Base-by-base conservation (phyloP, 2,888 invertebrate genomes). In the Drosophila niveifrons region DNA sequence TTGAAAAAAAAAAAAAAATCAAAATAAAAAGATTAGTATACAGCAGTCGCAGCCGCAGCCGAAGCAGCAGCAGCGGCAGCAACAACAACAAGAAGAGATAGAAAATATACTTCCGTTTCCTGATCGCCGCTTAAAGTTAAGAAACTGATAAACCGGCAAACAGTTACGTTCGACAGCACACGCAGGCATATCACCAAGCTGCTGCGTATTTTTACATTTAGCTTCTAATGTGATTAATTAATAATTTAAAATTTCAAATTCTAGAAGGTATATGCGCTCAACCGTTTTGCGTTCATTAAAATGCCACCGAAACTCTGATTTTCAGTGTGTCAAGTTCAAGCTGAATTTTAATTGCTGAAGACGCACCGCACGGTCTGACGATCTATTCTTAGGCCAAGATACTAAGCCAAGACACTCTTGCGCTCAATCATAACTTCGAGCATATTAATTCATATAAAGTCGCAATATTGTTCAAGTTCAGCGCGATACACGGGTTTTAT, bases 271-370 rank as follows among this genome's bases (percentile, higher is more conserved):
- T 31, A 15, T 41, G 36, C 50, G 36, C 39, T 62, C 18, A 39
- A 23, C 53, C 17, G 23, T 34, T 55, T 43, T 34, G 13, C 47
- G 18, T 51, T 48, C 55, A 72, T 72, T 52, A 43, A 57, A 15
- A 46, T 44, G 31, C 43, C 10, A 10, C 28, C 31, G 52, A 48
- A 55, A 59, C 17, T 15, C 10, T 29, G 9, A 17, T n/a, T 48
- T 34, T 50, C 34, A 64, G 52, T 86, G 58, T 88, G 83, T 83
- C 83, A 84, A 84, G 83, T 86, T 86, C 89, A 86, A 71, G 66
- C 55, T 8, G 13, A 56, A 44, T 65, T 66, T 53, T 61, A 74
- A 63, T 64, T 66, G 62, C 70, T 29, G 28, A 63, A 74, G 41
- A 63, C 72, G 47, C 56, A 10, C 23, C 44, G 52, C 46, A 29